These are phyloP conservation scores for Rosalia funebris DNA, from an alignment of 2,888 invertebrate genomes.

Conservation along the genomic window DNA sequence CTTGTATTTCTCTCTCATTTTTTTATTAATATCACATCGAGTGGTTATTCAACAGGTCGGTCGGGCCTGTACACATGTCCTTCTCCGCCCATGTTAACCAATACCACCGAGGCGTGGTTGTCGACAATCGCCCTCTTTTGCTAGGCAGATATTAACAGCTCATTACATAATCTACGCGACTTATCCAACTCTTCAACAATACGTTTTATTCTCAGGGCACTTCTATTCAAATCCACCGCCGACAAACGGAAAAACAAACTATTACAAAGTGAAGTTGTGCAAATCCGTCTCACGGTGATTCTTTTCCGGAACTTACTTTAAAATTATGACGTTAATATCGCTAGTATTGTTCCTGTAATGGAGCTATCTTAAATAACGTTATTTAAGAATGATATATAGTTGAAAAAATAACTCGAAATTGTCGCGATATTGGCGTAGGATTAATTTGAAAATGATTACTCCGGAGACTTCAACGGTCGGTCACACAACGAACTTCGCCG, in stretches of 20 bases:
- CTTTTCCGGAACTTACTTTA: neutral
- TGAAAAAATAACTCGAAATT: no score
- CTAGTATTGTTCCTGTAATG: neutral
- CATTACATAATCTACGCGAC: slow-evolving; percentile 1
- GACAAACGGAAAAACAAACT: slow-evolving; percentile 5
- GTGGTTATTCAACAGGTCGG: slow-evolving; percentile 1
- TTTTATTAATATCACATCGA: no score
- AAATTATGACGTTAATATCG: no score
- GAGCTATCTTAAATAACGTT: no score
- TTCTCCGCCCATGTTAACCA: slow-evolving; percentile 3
- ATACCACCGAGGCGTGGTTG: slow-evolving; percentile 6
- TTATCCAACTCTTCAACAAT: slow-evolving; percentile 5
- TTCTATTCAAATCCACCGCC: neutral
- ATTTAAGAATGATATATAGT: no score
- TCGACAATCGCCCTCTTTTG: neutral
- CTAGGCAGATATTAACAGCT: neutral
- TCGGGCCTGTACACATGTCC: neutral
- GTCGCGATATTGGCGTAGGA: no score
- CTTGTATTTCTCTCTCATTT: no score
- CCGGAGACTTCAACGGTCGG: slow-evolving; percentile 6
- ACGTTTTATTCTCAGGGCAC: slow-evolving; percentile 6
- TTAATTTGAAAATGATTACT: neutral
- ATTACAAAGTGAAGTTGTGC: neutral
- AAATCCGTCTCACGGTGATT: neutral
- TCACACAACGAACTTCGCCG: neutral